These are phyloP conservation scores for Operophtera brumata DNA, from an alignment of 2,888 invertebrate genomes.

Conservation along the genomic window DNA sequence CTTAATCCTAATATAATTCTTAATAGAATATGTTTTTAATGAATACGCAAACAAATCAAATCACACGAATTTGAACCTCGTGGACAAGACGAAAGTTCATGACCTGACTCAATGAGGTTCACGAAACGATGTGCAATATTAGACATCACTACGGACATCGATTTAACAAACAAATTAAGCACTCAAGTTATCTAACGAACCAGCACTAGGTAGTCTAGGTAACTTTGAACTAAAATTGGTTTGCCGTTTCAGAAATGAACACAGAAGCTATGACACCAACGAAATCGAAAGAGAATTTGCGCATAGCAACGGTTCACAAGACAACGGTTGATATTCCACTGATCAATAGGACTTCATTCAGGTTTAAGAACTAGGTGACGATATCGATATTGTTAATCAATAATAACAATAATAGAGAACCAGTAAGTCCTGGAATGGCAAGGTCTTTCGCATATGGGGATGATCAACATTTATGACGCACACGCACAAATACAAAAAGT, in stretches of 20 bases:
- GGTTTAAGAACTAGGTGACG: conserved; percentile 18
- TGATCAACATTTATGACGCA: conserved; percentile 2
- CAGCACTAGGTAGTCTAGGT: background rate
- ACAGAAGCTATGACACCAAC: conserved; percentile 17
- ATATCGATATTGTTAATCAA: background rate
- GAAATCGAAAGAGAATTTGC: conserved; percentile 32
- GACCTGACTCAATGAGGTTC: conserved; percentile 30
- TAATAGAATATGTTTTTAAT: background rate
- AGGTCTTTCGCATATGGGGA: background rate
- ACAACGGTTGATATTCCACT: conserved; percentile 47
- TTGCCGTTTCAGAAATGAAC: background rate
- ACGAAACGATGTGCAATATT: conserved; percentile 13
- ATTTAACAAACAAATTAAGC: conserved; percentile 5
- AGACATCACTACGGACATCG: conserved; percentile 12
- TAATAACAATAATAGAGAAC: conserved; percentile 8
- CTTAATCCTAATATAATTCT: too few species aligned
- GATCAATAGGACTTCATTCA: conserved; percentile 39
- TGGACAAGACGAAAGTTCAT: conserved; percentile 14
- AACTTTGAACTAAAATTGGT: background rate
- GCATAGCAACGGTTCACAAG: conserved; percentile 53
- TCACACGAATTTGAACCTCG: conserved; percentile 25
- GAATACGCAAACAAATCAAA: background rate
- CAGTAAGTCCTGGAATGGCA: conserved; percentile 1
- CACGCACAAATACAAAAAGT: too few species aligned
- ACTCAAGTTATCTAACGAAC: too few species aligned